These are phyloP conservation scores for Drosophila melanosoma DNA, from an alignment of 2,888 invertebrate species.

Conservation along the genomic window DNA sequence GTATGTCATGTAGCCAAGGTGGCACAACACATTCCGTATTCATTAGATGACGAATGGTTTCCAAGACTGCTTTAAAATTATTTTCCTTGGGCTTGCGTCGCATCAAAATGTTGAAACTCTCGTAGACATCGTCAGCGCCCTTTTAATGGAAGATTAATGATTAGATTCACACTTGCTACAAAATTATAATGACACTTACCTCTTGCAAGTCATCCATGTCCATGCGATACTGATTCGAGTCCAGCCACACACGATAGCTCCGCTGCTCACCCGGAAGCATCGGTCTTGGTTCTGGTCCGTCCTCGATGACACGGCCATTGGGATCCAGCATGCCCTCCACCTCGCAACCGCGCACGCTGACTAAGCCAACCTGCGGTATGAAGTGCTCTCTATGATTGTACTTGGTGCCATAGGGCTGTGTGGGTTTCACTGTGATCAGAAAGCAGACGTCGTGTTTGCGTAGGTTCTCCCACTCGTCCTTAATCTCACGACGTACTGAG, in stretches of 20 bases:
- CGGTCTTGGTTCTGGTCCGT: constrained; percentile 96
- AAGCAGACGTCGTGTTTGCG: constrained; percentile 99
- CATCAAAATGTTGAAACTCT: constrained; percentile 98
- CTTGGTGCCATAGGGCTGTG: constrained; percentile 92
- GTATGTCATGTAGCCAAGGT: constrained; percentile 97
- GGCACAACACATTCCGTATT: constrained; percentile 99
- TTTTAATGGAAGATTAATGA: constrained; percentile 54
- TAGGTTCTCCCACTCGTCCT: constrained; percentile 98
- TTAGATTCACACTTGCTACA: not conserved
- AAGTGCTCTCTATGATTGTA: constrained; percentile 94
- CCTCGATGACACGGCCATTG: constrained; percentile 97
- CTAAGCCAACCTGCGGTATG: constrained; percentile 95
- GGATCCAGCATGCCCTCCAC: constrained; percentile 99
- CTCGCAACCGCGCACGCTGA: constrained; percentile 98
- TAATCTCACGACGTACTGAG: constrained; percentile 95
- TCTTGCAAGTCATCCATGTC: constrained; percentile 95
- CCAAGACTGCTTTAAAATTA: constrained; percentile 99
- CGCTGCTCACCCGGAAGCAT: constrained; percentile 94
- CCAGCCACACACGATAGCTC: constrained; percentile 97
- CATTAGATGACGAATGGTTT: constrained; percentile 99
- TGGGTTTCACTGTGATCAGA: constrained; percentile 95
- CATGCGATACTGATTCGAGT: constrained; percentile 97
- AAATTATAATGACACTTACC: constrained; percentile 84
- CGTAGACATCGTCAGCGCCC: constrained; percentile 90
- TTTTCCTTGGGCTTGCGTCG: constrained; percentile 99